These are phyloP conservation scores for Leucopsar rothschildi DNA, from an alignment of 2,113 vertebrate genomes.

Conservation along the genomic window DNA sequence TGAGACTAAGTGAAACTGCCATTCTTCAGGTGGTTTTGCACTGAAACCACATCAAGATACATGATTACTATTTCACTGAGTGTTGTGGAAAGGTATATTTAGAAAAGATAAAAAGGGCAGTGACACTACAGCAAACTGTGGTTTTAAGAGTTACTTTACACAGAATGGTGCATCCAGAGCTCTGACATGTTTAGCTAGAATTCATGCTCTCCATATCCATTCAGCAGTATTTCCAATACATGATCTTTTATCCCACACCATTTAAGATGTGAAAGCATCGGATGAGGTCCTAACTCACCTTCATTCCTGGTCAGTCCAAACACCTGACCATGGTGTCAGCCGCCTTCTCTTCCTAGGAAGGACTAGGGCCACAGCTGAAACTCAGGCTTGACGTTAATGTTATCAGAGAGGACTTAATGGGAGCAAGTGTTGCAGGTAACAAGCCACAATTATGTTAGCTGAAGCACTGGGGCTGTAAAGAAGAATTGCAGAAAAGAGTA, in stretches of 20 bases:
- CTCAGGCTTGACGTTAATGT: background rate
- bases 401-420: background rate
- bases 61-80: background rate
- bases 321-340: background rate
- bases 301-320: background rate
- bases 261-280: background rate
- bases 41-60: background rate
- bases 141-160: background rate
- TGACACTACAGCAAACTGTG: background rate
- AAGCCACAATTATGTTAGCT: background rate
- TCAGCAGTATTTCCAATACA: background rate
- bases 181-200: background rate
- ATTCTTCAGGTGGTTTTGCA: background rate
- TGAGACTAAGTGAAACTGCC: constrained; percentile 12
- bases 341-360: background rate
- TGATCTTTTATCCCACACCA: background rate
- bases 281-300: background rate
- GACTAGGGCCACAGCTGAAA: background rate
- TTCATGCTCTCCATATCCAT: background rate
- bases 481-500: background rate
- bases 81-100: background rate
- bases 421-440: background rate
- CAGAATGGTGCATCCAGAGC: background rate
- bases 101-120: background rate
- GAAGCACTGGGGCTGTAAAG: background rate